Evolutionary conservation across 2,888 invertebrate species (phyloP), one percentile per base, ranked within the genome.

Genomic region (Loripinus fragilis): DNA sequence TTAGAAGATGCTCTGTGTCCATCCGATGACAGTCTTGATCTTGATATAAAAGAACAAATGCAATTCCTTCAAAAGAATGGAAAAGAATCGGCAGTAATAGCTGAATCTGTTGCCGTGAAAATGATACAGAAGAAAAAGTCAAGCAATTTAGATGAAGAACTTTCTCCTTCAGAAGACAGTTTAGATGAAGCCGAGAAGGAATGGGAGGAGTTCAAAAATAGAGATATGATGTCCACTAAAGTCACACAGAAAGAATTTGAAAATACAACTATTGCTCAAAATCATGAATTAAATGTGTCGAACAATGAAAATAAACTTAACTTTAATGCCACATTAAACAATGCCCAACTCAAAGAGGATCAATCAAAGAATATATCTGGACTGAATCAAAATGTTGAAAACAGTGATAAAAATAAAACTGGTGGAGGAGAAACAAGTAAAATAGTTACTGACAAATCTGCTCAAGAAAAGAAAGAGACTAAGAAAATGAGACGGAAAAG

Each of bases 81-180:
- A 3, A 60, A 10, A 15, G 60, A 60, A 33, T 2, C 3, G 5
- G 8, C 33, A 12, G 30, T 8, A 12, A 33, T 60, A 28, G 33
- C 33, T 33, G 60, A 60, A 60, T 20, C 33, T 30, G 60, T 33
- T 15, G 60, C 60, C 7, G 60, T 10, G 20, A 60, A 60, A 60
- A 33, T 60, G 64, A 2, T 81, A 12, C 70, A 55, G 30, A 71
- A 66, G 42, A 76, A 74, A 65, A 48, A 48, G 30, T 81, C 81
- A 5, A 82, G 79, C 45, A 66, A 68, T 12, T 42, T 82, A 38
- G 79, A 79, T 30, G 82, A 79, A 28, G 77, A 79, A 71, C 35
- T 79, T 25, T 42, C 72, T 23, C 64, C 78, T 52, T 82, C 82
- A 30, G 82, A 82, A 48, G 82, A 82, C 30, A 82, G 82, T 67